Conservation (phyloP, 2,797 vertebrate genomes). For the Eupleurogrammus muticus region DNA sequence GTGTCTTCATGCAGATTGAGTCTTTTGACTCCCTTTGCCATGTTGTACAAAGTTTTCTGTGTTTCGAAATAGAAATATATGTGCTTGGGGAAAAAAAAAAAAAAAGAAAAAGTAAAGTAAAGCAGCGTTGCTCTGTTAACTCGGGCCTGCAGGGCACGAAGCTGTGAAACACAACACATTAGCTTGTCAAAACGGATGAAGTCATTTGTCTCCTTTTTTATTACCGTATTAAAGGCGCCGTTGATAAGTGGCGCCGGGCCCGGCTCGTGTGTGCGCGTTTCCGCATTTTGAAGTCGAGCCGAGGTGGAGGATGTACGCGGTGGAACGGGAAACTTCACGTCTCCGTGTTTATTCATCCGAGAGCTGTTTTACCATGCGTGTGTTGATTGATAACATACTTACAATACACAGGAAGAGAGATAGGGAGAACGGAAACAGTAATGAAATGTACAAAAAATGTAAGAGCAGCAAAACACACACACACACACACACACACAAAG, state of each 20-base stretch:
- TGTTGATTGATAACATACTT: conserved; percentile 60
- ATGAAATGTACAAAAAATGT: conserved; percentile 51
- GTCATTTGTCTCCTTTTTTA: conserved; percentile 67
- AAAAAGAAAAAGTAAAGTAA: no score
- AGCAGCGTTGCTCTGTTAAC: conserved; percentile 15
- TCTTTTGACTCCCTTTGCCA: conserved; percentile 44
- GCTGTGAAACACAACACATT: conserved; percentile 64
- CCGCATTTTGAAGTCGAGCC: no score
- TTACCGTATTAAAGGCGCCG: conserved; percentile 59
- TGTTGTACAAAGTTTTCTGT: conserved; percentile 43
- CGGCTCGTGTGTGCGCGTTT: not conserved
- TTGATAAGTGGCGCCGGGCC: conserved; percentile 6
- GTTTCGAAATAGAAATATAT: conserved; percentile 46
- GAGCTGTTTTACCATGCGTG: not conserved
- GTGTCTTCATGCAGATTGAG: conserved; percentile 39
- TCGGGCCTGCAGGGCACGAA: conserved; percentile 52
- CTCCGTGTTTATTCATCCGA: conserved; percentile 14
- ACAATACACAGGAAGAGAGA: conserved; percentile 29
- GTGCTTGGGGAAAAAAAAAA: conserved; percentile 26
- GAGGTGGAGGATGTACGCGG: not conserved
- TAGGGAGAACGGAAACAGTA: conserved; percentile 12
- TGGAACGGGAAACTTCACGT: not conserved
- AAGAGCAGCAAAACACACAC: conserved; percentile 44
- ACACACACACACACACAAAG: conserved; percentile 11
- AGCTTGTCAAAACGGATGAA: conserved; percentile 62